Base-by-base conservation (phyloP, 1,140 invertebrate species). In the Archivesica marissinica region DNA sequence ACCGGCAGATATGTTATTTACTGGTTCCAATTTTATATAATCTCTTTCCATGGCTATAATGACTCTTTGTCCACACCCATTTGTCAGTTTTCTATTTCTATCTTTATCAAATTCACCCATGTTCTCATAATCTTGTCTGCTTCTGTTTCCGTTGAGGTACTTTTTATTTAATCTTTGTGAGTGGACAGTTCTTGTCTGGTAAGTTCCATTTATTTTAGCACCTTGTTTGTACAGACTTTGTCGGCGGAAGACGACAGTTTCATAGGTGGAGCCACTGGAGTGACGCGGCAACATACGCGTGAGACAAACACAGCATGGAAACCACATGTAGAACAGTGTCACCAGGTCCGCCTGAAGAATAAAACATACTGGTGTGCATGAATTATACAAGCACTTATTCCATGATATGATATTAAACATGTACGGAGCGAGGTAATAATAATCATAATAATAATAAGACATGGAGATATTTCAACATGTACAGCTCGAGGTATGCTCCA, bases 221-320 rank as follows among this genome's bases (percentile, higher is more conserved):
- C 66, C 39, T 75, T 75, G 66, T 50, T 72, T 83, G 70, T 75
- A 75, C 1, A 83, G 39, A 50, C 80, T 83, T 59, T 83, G 80
- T 4, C 80, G 80, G n/a, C 70, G 50, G 25, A 75, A 86, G 0
- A 87, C 79, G 20, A 86, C 84, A 0, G 83, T 86, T 20, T 86
- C 78, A n/a, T 88, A 86, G 1, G 83, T 88, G 11, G 87, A 88
- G 7, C 85, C 74, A 44, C 87, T 88, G 17, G 78, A 86, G 20
- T 82, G 79, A 25, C 83, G 39, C 50, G 78, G 78, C 64, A 86
- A 82, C 79, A 88, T 80, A n/a, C 81, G 68, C 23, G 85, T 88
- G 15, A 88, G 76, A 41, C 82, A 88, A 25, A 72, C 74, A 68
- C 87, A 88, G 38, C 87, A 88, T 0, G 87, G 87, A 66, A 86